These are phyloP conservation scores for Poecile montanus DNA, from an alignment of 2,797 vertebrate genomes.

Conservation along the genomic window DNA sequence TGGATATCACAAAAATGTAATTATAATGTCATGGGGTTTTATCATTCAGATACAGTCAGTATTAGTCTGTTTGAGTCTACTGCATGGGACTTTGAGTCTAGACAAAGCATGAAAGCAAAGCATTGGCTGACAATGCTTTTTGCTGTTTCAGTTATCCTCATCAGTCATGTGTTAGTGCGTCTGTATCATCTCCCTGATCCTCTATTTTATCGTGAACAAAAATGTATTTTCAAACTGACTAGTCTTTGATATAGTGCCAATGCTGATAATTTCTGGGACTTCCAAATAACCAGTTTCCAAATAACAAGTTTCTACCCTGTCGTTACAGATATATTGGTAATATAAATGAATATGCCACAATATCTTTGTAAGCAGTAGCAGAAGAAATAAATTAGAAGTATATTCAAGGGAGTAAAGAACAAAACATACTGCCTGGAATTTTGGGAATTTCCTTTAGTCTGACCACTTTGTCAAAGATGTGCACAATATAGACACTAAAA, in stretches of 20 bases:
- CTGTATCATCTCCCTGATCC: not conserved
- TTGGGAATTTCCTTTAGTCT: not conserved
- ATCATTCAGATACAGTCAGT: slow-evolving; percentile 41
- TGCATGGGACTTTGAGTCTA: slow-evolving; percentile 42
- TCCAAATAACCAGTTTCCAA: not conserved
- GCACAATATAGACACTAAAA: not conserved
- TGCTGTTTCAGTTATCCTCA: slow-evolving; percentile 41
- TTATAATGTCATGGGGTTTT: slow-evolving; percentile 34
- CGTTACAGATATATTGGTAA: not conserved
- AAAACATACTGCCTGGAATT: not conserved
- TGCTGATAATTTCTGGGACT: not conserved
- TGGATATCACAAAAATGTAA: slow-evolving; percentile 52
- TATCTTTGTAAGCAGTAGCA: not conserved
- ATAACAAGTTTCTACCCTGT: not conserved
- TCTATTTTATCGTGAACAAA: slow-evolving; percentile 29
- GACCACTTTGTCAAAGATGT: not conserved
- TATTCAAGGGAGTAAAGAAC: not conserved
- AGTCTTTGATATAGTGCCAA: not conserved
- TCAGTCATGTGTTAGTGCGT: not conserved
- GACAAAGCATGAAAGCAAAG: slow-evolving; percentile 55
- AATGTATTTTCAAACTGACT: slow-evolving; percentile 12
- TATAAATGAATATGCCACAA: not conserved
- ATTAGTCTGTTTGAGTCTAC: slow-evolving; percentile 10
- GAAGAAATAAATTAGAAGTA: not conserved
- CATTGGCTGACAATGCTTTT: slow-evolving; percentile 2